Percentiles rank a stretch among this genome's conserved stretches.
phyloP scores from a whole-genome alignment of 2,888 invertebrate genomes.

The Nephrocerus scutellatus region DNA sequence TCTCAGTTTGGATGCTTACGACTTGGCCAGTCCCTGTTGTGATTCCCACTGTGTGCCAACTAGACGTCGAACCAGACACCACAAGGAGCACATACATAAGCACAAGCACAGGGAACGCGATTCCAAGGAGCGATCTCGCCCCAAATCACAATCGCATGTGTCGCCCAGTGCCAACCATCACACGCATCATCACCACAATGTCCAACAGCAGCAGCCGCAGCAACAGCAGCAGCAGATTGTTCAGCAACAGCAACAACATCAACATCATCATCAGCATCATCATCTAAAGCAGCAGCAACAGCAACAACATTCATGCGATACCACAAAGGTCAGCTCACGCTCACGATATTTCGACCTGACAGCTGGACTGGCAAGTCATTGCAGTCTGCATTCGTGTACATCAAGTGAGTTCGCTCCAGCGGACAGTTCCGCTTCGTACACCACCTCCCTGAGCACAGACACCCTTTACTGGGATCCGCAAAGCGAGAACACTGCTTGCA shows the following conservation, averaged over 20 bases:
- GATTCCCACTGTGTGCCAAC: constrained; percentile 79
- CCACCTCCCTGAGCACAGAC: constrained; percentile 78
- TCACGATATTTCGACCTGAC: constrained; percentile 61
- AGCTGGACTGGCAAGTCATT: constrained; percentile 66
- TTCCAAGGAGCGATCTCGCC: constrained; percentile 36
- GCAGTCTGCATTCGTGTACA: constrained; percentile 76
- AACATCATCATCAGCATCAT: constrained; percentile 36
- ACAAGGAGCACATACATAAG: constrained; percentile 58
- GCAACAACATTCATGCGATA: constrained; percentile 44
- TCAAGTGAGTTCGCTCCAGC: constrained; percentile 66
- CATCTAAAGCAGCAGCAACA: constrained; percentile 47
- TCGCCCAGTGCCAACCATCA: constrained; percentile 21
- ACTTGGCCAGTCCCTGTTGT: constrained; percentile 78
- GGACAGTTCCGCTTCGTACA: constrained; percentile 72
- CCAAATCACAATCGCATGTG: constrained; percentile 39
- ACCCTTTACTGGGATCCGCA: constrained; percentile 75
- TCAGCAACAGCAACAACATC: constrained; percentile 31
- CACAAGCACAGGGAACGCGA: constrained; percentile 52
- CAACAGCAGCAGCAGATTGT: constrained; percentile 9
- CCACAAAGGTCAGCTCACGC: constrained; percentile 40
- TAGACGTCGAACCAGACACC: constrained; percentile 49
- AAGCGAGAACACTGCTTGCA: constrained; percentile 39
- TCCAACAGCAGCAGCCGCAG: constrained; percentile 17
- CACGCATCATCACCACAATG: constrained; percentile 18
- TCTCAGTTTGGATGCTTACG: constrained; percentile 77